A percentile compares a stretch with the other conserved stretches of the same genome.
Evolutionary conservation across 2,888 invertebrate species (phyloP).

Genomic region (Homarus gammarus): DNA sequence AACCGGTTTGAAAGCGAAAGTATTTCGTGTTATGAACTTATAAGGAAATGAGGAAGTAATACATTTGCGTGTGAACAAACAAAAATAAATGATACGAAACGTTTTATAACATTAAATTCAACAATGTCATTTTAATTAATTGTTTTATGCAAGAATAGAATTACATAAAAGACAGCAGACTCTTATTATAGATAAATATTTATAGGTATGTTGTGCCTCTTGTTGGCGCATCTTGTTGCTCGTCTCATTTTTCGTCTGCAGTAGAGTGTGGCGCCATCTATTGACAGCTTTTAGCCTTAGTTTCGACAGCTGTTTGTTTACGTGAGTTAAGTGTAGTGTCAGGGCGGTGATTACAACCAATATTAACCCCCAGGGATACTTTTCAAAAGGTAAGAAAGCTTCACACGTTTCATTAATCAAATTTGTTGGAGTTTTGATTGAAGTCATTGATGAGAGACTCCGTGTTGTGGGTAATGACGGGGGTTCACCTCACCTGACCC

Average conservation of each 20-base stretch:
- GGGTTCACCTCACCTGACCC: neutral
- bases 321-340: conserved; percentile 54
- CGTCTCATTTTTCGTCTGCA: conserved; percentile 48
- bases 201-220: too few relatives aligned
- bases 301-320: conserved; percentile 69
- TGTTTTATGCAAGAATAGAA: too few relatives aligned
- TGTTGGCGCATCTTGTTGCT: too few relatives aligned
- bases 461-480: neutral
- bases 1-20: too few relatives aligned
- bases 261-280: conserved; percentile 45
- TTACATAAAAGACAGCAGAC: too few relatives aligned
- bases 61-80: too few relatives aligned
- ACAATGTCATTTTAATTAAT: too few relatives aligned
- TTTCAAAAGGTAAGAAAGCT: neutral
- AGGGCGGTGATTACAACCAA: neutral
- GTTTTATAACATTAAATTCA: too few relatives aligned
- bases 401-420: neutral
- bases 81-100: too few relatives aligned
- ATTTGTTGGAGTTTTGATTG: neutral
- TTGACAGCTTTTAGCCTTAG: conserved; percentile 37
- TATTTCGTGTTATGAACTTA: too few relatives aligned
- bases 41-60: too few relatives aligned
- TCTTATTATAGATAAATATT: too few relatives aligned
- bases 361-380: neutral
- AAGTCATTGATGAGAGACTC: neutral